phyloP scores from a whole-genome alignment of 2,113 vertebrate genomes.

The Ornithorhynchus anatinus region DNA sequence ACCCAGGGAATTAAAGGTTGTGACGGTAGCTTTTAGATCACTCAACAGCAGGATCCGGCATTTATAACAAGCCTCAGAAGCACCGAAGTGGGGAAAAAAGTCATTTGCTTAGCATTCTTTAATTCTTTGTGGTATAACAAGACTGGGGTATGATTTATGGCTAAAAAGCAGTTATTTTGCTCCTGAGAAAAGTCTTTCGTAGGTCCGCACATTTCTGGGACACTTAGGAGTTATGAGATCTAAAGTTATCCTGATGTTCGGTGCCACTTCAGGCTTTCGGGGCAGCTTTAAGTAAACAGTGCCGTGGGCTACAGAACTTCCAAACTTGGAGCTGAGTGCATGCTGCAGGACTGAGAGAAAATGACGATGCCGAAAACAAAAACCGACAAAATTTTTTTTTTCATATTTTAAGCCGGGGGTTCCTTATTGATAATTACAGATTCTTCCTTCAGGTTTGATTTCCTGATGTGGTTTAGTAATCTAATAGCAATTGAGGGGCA shows the following conservation, averaged over 20 bases:
- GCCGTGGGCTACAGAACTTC: neutral
- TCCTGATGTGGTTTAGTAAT: slow-evolving; percentile 55
- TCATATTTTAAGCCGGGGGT: neutral
- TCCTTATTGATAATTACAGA: slow-evolving; percentile 47
- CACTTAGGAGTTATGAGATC: slow-evolving; percentile 44
- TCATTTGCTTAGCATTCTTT: slow-evolving; percentile 50
- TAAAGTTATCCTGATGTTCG: slow-evolving; percentile 4
- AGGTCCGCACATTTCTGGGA: slow-evolving; percentile 43
- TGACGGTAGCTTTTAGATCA: slow-evolving; percentile 60
- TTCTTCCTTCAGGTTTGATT: slow-evolving; percentile 55
- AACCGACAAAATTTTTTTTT: slow-evolving; percentile 1
- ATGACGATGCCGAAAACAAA: slow-evolving; percentile 18
- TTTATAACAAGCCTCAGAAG: slow-evolving; percentile 53
- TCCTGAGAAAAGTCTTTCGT: slow-evolving; percentile 59
- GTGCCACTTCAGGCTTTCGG: slow-evolving; percentile 34
- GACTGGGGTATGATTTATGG: slow-evolving; percentile 51
- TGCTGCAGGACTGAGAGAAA: too few species aligned
- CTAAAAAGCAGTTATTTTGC: slow-evolving; percentile 48
- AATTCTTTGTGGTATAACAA: slow-evolving; percentile 62
- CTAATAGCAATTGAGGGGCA: slow-evolving; percentile 51
- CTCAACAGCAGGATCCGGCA: slow-evolving; percentile 54
- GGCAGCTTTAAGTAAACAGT: slow-evolving; percentile 14
- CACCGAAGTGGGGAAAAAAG: slow-evolving; percentile 22
- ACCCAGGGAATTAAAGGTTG: slow-evolving; percentile 60
- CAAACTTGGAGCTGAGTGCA: too few species aligned